Conservation (phyloP, 2,113 vertebrate species). For the Spea bombifrons region DNA sequence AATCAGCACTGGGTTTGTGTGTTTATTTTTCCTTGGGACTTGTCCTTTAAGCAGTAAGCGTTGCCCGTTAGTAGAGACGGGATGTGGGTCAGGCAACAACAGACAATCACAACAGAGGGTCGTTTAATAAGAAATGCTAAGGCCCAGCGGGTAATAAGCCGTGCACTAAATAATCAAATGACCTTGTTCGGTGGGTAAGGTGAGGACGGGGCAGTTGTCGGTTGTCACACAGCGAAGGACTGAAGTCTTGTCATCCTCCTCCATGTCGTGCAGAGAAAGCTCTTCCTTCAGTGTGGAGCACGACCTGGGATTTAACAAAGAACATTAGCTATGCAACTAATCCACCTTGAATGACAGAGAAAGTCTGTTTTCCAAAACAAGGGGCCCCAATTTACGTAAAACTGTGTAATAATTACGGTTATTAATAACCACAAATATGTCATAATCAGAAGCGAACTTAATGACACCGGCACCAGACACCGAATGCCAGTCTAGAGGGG, state of each 20-base stretch:
- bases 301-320: conserved; percentile 2
- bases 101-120: too few species aligned
- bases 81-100: too few species aligned
- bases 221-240: conserved; percentile 53
- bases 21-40: too few species aligned
- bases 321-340: too few species aligned
- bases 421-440: background rate
- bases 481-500: too few species aligned
- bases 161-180: background rate
- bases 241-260: conserved; percentile 68
- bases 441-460: background rate
- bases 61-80: too few species aligned
- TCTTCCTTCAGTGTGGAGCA: conserved; percentile 52
- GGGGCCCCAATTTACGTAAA: too few species aligned
- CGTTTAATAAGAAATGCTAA: too few species aligned
- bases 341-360: too few species aligned
- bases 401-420: background rate
- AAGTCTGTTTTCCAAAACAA: too few species aligned
- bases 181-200: background rate
- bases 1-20: too few species aligned
- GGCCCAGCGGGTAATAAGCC: background rate
- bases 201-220: conserved; percentile 49
- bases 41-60: too few species aligned
- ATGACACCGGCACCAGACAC: background rate
- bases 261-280: conserved; percentile 67